Base-by-base conservation (phyloP, 2,888 invertebrate species). In the Diaperis boleti region DNA sequence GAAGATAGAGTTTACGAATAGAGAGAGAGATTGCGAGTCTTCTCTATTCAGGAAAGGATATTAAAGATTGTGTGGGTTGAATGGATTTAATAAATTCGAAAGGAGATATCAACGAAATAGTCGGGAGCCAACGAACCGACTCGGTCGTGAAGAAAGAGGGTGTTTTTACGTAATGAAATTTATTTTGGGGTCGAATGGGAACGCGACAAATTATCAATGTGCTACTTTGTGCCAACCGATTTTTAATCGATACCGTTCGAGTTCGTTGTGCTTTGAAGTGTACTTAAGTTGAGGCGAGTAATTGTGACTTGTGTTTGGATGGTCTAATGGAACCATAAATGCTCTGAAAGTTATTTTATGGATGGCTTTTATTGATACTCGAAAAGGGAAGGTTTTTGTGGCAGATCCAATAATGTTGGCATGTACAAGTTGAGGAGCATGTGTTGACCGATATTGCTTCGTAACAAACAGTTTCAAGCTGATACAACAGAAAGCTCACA, bases 371-470 rank as follows among this genome's bases (percentile, higher is more conserved):
- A 54, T 54, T 54, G 54, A 17, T 39, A 15, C 14, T 20, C 15
- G 33, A 44, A 56, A 45, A 44, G 22, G 29, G n/a, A 18, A 44
- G 45, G 49, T 49, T 56, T 56, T 45, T 45, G 37, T 39, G 39
- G 47, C 57, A 57, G 45, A 47, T 57, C 57, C 57, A 57, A 57
- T 57, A 57, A 47, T 18, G 41, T 39, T 54, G 54, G 41, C 54
- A 39, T 39, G 52, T 37, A 52, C 52, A 54, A 57, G 47, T 47
- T 57, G 57, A 37, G 57, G 11, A 47, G 42, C 57, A 45, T 47
- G 47, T 57, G 47, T 47, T 35, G 18, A 20, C n/a, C 37, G 44
- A 57, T 57, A 47, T 57, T 57, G 45, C 57, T 57, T 45, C 33
- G 6, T 11, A 44, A 33, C 42, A 56, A 55, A 55, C 55, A 18